A percentile compares a stretch with the other conserved stretches of the same genome.
Evolutionary conservation across 2,797 vertebrate genomes (phyloP).

Genomic region (Gambusia yucatana): DNA sequence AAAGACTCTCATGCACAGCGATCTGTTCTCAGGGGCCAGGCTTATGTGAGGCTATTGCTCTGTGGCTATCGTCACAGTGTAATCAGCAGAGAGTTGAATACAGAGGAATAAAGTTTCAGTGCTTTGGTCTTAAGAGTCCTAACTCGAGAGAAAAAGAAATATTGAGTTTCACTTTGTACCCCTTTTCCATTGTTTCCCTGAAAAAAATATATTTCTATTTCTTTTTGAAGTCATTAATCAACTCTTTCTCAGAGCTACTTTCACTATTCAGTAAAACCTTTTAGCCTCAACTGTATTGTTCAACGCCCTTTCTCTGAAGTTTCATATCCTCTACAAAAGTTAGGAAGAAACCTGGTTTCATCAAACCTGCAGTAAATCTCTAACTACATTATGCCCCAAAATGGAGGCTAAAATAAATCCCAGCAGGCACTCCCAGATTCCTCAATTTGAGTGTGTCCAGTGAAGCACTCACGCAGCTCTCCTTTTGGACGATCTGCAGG

Average conservation of each 20-base stretch:
- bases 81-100: conserved; percentile 70
- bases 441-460: conserved; percentile 16
- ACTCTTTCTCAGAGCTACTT: conserved; percentile 59
- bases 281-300: conserved; percentile 39
- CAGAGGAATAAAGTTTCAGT: conserved; percentile 73
- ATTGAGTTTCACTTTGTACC: conserved; percentile 66
- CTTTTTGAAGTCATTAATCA: conserved; percentile 70
- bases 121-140: conserved; percentile 57
- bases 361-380: conserved; percentile 15
- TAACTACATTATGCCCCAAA: conserved; percentile 4
- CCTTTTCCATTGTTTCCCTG: conserved; percentile 54
- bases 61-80: conserved; percentile 67
- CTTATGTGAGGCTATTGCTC: conserved; percentile 67
- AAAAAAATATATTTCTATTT: conserved; percentile 54
- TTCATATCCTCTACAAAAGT: not conserved
- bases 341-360: conserved; percentile 7
- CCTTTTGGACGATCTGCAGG: conserved; percentile 82
- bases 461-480: conserved; percentile 84
- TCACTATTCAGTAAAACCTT: conserved; percentile 52
- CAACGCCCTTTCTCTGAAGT: not conserved
- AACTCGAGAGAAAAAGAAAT: conserved; percentile 59
- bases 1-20: conserved; percentile 64
- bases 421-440: conserved; percentile 13
- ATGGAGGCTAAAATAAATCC: conserved; percentile 27
- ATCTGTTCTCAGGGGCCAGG: conserved; percentile 65